phyloP scores from a whole-genome alignment of 2,797 vertebrate species.

The Pantherophis alleghaniensis region DNA sequence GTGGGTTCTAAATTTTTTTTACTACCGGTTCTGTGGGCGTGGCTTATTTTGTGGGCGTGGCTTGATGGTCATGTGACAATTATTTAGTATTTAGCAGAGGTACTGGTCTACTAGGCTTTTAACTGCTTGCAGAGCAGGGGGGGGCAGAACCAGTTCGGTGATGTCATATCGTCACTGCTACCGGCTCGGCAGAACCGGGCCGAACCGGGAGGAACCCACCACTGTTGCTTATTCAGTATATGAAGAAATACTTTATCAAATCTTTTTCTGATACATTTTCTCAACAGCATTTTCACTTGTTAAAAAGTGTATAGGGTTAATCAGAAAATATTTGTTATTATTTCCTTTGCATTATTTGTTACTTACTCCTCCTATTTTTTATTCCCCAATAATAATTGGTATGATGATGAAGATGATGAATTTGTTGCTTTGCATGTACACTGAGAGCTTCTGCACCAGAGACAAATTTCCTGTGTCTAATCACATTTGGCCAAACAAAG shows the following conservation, averaged over 20 bases:
- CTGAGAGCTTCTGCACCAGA: background rate
- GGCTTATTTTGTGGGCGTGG: too few relatives aligned
- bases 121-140: too few relatives aligned
- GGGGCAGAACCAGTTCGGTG: too few relatives aligned
- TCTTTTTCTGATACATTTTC: background rate
- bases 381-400: background rate
- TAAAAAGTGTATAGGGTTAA: background rate
- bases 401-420: too few relatives aligned
- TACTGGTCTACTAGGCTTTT: too few relatives aligned
- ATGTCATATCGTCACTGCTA: too few relatives aligned
- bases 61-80: too few relatives aligned
- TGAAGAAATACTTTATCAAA: background rate
- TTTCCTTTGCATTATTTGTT: background rate
- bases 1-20: too few relatives aligned
- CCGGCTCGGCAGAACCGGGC: too few relatives aligned
- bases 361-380: background rate
- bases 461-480: background rate
- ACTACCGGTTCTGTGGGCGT: too few relatives aligned
- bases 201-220: too few relatives aligned
- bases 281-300: background rate
- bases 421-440: background rate
- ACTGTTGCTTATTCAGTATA: background rate
- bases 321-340: background rate
- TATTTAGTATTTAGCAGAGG: too few relatives aligned
- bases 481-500: background rate